Evolutionary conservation across 2,797 vertebrate species (phyloP).

Genomic region (Cygnus olor): DNA sequence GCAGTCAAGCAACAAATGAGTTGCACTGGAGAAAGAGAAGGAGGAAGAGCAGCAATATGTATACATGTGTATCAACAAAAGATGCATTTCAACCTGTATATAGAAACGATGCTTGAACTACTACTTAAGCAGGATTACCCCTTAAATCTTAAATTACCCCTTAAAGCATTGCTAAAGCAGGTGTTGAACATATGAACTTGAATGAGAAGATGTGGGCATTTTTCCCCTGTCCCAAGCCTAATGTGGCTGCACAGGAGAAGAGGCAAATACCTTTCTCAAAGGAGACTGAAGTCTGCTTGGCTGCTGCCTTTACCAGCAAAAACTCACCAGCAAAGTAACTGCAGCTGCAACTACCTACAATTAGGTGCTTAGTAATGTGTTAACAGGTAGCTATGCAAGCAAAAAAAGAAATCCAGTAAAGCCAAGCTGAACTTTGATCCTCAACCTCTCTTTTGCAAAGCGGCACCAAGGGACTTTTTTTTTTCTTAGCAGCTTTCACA

Average conservation of each 20-base stretch:
- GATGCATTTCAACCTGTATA: background rate
- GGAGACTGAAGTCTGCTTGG: background rate
- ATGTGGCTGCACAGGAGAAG: background rate
- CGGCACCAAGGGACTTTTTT: conserved; percentile 16
- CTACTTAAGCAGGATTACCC: background rate
- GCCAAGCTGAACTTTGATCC: conserved; percentile 50
- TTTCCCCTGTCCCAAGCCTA: background rate
- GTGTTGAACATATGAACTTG: background rate
- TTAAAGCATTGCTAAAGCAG: background rate
- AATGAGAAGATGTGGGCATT: background rate
- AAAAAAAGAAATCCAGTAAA: conserved; percentile 47
- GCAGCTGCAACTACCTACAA: background rate
- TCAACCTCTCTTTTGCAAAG: conserved; percentile 31
- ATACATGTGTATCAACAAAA: background rate
- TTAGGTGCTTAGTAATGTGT: conserved; percentile 15
- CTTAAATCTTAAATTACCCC: background rate
- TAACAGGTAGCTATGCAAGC: conserved; percentile 31
- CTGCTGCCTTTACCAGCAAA: conserved; percentile 17
- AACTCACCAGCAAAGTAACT: conserved; percentile 12
- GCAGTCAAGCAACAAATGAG: background rate
- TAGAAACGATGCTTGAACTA: background rate
- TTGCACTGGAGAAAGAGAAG: background rate
- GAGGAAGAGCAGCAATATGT: background rate
- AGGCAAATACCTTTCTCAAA: background rate
- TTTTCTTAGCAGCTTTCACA: conserved; percentile 49